A percentile compares a stretch with the other conserved stretches of the same genome.
phyloP scores from a whole-genome alignment of 2,888 invertebrate genomes.

The Blastobasis lacticolella region DNA sequence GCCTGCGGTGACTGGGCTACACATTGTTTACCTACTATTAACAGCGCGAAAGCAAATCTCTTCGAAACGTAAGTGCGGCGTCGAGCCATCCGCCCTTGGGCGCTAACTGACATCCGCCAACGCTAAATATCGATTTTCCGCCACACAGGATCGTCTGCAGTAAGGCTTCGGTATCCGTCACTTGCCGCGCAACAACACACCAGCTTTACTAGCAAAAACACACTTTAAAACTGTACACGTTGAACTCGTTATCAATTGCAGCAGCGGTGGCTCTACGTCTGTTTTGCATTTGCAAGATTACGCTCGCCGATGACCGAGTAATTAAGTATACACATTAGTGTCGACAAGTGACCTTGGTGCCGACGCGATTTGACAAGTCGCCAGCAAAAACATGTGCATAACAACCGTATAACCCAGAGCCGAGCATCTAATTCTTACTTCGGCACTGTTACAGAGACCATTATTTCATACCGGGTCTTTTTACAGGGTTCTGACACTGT shows the following conservation, averaged over 20 bases:
- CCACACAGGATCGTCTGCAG: conserved; percentile 57
- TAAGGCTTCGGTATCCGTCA: conserved; percentile 58
- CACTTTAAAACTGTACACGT: neutral
- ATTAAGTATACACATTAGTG: conserved; percentile 18
- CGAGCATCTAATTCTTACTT: too few relatives aligned
- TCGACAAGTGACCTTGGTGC: conserved; percentile 32
- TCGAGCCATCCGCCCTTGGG: conserved; percentile 47
- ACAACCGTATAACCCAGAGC: too few relatives aligned
- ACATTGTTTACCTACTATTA: too few relatives aligned
- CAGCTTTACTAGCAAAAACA: neutral
- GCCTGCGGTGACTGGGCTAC: too few relatives aligned
- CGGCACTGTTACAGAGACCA: too few relatives aligned
- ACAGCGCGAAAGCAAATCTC: too few relatives aligned
- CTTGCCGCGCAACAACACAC: conserved; percentile 20
- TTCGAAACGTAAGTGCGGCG: conserved; percentile 14
- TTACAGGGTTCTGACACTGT: too few relatives aligned
- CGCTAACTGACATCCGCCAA: conserved; percentile 44
- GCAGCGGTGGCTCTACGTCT: neutral
- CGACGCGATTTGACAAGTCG: conserved; percentile 31
- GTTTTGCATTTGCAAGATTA: too few relatives aligned
- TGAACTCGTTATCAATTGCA: neutral
- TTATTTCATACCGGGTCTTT: too few relatives aligned
- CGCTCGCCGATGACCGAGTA: neutral
- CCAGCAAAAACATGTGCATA: neutral
- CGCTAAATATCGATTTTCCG: conserved; percentile 62